Evolutionary conservation across 2,113 vertebrate genomes (phyloP).

Genomic region (Melanotaenia duboulayi): DNA sequence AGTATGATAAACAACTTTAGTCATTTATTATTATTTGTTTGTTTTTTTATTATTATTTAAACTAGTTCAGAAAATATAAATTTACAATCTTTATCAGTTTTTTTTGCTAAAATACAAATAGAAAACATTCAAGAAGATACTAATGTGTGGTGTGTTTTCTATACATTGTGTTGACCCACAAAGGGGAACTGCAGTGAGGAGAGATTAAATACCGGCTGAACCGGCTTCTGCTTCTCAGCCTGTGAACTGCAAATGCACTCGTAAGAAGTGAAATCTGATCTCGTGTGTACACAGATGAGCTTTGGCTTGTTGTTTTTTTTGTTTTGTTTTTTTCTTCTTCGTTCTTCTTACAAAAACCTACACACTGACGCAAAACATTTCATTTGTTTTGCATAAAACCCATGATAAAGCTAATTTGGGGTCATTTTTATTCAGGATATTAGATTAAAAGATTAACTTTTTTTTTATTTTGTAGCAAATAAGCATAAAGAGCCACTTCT

Average conservation of each 20-base stretch:
- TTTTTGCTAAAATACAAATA: no score
- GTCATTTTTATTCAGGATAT: no score
- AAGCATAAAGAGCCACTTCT: accelerated
- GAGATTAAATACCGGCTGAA: constrained; percentile 56
- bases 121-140: no score
- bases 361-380: no score
- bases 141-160: no score
- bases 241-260: background rate
- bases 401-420: no score
- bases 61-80: background rate
- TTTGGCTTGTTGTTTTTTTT: constrained; percentile 15
- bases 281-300: constrained; percentile 9
- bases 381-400: background rate
- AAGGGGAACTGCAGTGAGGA: constrained; percentile 22
- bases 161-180: constrained; percentile 27
- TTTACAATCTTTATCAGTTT: no score
- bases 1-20: no score
- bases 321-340: no score
- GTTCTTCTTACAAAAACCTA: background rate
- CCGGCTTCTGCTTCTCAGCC: constrained; percentile 45
- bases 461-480: background rate
- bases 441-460: no score
- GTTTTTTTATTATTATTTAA: no score
- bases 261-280: constrained; percentile 61
- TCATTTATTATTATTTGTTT: no score